phyloP scores from a whole-genome alignment of 1,140 invertebrate species.

The Zaprionus nigranus region DNA sequence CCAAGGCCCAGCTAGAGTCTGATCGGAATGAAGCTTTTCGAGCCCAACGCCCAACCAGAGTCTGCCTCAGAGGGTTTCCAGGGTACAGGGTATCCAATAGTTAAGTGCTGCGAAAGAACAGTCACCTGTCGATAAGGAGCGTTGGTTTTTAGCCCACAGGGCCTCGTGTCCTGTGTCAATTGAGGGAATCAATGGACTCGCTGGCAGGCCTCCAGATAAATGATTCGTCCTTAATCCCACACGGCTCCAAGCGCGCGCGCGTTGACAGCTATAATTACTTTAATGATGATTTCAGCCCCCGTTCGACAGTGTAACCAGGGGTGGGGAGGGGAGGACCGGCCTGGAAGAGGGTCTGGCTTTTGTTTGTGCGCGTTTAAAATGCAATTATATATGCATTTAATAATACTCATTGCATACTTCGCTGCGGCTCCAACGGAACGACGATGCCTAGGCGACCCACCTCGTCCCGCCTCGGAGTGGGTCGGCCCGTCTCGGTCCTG shows the following conservation, averaged over 20 bases:
- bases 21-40: too few relatives aligned
- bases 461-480: not conserved
- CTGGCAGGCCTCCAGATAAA: conserved; percentile 18
- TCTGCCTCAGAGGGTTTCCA: too few relatives aligned
- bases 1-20: too few relatives aligned
- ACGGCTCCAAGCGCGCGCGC: conserved; percentile 15
- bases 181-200: not conserved
- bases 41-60: too few relatives aligned
- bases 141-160: conserved; percentile 14
- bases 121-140: too few relatives aligned
- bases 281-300: conserved; percentile 65
- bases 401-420: conserved; percentile 56
- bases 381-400: conserved; percentile 66
- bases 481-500: not conserved
- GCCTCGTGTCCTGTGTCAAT: conserved; percentile 9
- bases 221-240: conserved; percentile 17
- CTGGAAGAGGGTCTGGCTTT: conserved; percentile 17
- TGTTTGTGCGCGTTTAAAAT: conserved; percentile 70
- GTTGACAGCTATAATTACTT: conserved; percentile 71
- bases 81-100: too few relatives aligned
- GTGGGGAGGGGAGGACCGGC: not conserved
- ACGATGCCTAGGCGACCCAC: not conserved
- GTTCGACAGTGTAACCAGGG: conserved; percentile 10
- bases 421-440: conserved; percentile 1
- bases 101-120: too few relatives aligned